Conservation (phyloP, 2,797 vertebrate genomes). For the Sebastes ruberrimus region DNA sequence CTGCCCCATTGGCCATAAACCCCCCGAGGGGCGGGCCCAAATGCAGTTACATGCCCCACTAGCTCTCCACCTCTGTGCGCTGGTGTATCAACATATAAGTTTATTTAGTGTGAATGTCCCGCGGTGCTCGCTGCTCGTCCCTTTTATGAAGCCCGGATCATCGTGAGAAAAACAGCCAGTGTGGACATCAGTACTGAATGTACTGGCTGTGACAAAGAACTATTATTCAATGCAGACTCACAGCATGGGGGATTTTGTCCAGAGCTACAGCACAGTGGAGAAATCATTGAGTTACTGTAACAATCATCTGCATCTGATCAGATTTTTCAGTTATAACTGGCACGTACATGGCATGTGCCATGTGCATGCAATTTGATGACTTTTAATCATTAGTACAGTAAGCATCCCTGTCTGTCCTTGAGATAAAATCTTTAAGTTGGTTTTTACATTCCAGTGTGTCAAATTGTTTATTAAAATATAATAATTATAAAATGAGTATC, state of each 20-base stretch:
- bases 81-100: conserved; percentile 79
- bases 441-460: not conserved
- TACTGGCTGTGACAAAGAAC: conserved; percentile 28
- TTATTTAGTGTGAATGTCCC: conserved; percentile 84
- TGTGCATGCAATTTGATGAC: not conserved
- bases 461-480: not conserved
- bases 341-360: not conserved
- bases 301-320: not conserved
- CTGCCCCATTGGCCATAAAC: conserved; percentile 66
- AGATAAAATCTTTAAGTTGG: too few relatives aligned
- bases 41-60: conserved; percentile 79
- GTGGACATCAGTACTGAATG: conserved; percentile 30
- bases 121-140: conserved; percentile 44
- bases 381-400: not conserved
- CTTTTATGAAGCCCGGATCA: conserved; percentile 37
- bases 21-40: conserved; percentile 57
- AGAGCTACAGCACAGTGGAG: not conserved
- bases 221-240: not conserved
- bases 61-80: conserved; percentile 64
- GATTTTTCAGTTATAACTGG: not conserved
- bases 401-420: not conserved
- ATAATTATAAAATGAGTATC: not conserved
- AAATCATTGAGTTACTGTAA: not conserved
- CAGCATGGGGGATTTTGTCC: not conserved
- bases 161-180: not conserved